Conservation (phyloP, 2,113 vertebrate genomes). For the Megaptera novaeangliae region DNA sequence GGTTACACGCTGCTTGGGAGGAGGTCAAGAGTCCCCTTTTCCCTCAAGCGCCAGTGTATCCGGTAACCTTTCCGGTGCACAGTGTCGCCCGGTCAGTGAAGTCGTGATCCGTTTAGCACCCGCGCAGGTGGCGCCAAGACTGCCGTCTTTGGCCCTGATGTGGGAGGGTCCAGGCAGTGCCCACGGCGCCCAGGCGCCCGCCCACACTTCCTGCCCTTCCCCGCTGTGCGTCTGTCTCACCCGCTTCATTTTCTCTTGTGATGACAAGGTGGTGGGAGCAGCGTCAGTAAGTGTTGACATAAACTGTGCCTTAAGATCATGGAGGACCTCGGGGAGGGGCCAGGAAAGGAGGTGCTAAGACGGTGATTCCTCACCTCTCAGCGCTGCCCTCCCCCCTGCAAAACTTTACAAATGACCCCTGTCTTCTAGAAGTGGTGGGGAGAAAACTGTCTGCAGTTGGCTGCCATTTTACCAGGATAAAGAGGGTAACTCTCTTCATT, state of each 20-base stretch:
- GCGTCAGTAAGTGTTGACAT: not conserved
- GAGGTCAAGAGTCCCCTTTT: not conserved
- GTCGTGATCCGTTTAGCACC: not conserved
- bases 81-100: rapidly evolving
- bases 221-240: not conserved
- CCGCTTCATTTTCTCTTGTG: rapidly evolving
- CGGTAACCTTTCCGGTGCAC: not conserved
- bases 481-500: not conserved
- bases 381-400: rapidly evolving
- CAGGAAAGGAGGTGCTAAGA: not conserved
- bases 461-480: not conserved
- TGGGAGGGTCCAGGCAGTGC: not conserved
- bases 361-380: not conserved
- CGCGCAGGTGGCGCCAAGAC: not conserved
- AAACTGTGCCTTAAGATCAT: not conserved
- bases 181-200: rapidly evolving
- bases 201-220: no score
- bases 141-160: rapidly evolving
- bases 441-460: not conserved
- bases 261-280: not conserved
- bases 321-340: not conserved
- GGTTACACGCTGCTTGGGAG: not conserved
- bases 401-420: no score
- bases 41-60: not conserved
- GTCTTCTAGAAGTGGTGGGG: not conserved